A percentile compares a stretch with the other conserved stretches of the same genome.
phyloP scores from a whole-genome alignment of 1,140 invertebrate species.

The Nixonia krombeini region DNA sequence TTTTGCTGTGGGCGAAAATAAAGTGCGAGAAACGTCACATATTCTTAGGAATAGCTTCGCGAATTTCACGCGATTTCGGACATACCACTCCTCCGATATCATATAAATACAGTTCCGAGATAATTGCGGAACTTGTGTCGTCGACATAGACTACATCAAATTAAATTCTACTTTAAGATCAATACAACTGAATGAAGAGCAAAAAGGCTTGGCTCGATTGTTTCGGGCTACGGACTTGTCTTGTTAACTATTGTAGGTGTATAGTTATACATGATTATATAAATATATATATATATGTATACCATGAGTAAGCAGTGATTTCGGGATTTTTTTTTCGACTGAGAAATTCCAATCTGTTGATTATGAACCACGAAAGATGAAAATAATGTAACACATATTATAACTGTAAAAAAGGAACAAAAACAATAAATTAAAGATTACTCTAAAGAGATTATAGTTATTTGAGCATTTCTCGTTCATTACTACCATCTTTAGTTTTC shows the following conservation, averaged over 20 bases:
- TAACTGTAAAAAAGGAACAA: too few relatives aligned
- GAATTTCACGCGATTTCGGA: too few relatives aligned
- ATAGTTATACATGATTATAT: conserved; percentile 56
- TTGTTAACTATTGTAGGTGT: conserved; percentile 69
- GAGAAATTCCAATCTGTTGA: too few relatives aligned
- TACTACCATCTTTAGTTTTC: too few relatives aligned
- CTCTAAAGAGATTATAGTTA: too few relatives aligned
- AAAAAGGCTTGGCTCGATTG: conserved; percentile 44
- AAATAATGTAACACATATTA: too few relatives aligned
- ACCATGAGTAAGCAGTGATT: conserved; percentile 60
- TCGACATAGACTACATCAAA: not conserved
- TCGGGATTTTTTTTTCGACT: conserved; percentile 24
- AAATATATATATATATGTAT: conserved; percentile 46
- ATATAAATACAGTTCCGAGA: not conserved
- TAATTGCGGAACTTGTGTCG: not conserved
- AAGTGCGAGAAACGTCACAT: too few relatives aligned
- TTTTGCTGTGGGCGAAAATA: not conserved
- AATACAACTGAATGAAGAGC: conserved; percentile 52
- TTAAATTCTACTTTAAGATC: conserved; percentile 18
- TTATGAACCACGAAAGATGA: too few relatives aligned
- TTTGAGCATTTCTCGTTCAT: too few relatives aligned
- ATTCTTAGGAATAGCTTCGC: too few relatives aligned
- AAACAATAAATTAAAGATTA: too few relatives aligned
- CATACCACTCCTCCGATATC: conserved; percentile 10
- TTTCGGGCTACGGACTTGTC: conserved; percentile 57